These are phyloP conservation scores for Tethea ocularis DNA, from an alignment of 2,888 invertebrate species.

Conservation along the genomic window DNA sequence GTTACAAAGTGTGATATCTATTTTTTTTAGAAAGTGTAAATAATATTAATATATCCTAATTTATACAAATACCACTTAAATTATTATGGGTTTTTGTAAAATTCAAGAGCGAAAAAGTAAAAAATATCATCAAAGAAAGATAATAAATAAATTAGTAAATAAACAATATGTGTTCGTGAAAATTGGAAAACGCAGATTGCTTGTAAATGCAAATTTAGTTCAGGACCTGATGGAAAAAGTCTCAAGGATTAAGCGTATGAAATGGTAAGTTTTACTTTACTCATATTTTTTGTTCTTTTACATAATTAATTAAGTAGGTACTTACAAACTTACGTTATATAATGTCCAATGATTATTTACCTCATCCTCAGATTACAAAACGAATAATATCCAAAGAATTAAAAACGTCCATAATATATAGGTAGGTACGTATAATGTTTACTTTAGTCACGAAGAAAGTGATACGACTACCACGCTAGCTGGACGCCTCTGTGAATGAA, in stretches of 20 bases:
- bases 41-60: conserved; percentile 7
- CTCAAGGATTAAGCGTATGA: conserved; percentile 22
- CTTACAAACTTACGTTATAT: too few species aligned
- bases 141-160: conserved; percentile 20
- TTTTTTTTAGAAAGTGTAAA: background rate
- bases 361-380: too few species aligned
- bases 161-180: conserved; percentile 37
- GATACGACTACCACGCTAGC: too few species aligned
- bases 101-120: conserved; percentile 29
- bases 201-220: conserved; percentile 29
- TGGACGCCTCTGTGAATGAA: too few species aligned
- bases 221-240: conserved; percentile 28
- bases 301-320: too few species aligned
- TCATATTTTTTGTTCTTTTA: background rate
- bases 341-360: too few species aligned
- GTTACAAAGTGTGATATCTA: background rate
- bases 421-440: too few species aligned
- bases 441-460: too few species aligned
- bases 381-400: too few species aligned
- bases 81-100: conserved; percentile 44
- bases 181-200: conserved; percentile 27
- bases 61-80: conserved; percentile 7
- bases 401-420: too few species aligned
- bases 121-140: conserved; percentile 23
- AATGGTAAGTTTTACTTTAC: conserved; percentile 36